Base-by-base conservation (phyloP, 2,797 vertebrate species). In the Melanotaenia boesemani region DNA sequence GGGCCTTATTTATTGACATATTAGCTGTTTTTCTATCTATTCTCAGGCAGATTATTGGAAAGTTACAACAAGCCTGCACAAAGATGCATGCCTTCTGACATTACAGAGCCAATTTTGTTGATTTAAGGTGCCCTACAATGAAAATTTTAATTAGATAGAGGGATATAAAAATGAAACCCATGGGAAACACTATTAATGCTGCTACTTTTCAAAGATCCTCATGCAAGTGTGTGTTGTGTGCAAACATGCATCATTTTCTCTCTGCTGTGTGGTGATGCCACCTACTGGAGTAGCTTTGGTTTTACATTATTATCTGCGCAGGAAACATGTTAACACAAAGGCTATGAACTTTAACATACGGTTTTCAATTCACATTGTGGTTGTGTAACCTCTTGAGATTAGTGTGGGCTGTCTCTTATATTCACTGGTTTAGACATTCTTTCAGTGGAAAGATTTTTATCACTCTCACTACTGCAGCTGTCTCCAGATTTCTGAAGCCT, bases 251-350 rank as follows among this genome's bases (percentile, higher is more conserved):
- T 56, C 8, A 36, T 18, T 24, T 9, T 48, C 5, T 52, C 57
- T 76, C 41, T 77, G 63, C 72, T 89, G 86, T 93, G 85, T 81
- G 44, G 56, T 66, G 67, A 72, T 87, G 92, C 93, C 92, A 86
- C 87, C 93, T 93, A 50, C 83, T 94, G 94, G 91, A 58, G 62
- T 61, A 66, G 58, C 1, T 0, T 3, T n/a, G 41, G 22, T 15
- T 48, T 4, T 70, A 46, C 89, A 89, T 10, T 11, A 11, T 56
- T 69, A 70, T 37, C 41, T 39, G 44, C 67, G 67, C 5, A 41
- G 39, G 61, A 36, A 55, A 46, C 61, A 16, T 67, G 37, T 61
- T 70, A 69, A 82, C 62, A 70, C 24, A 16, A 56, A 32, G 4
- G 10, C 44, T 62, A 41, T 34, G 34, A 64, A 37, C 22, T n/a